phyloP scores from a whole-genome alignment of 1,140 invertebrate species.

The Dolichoris vasculosae region DNA sequence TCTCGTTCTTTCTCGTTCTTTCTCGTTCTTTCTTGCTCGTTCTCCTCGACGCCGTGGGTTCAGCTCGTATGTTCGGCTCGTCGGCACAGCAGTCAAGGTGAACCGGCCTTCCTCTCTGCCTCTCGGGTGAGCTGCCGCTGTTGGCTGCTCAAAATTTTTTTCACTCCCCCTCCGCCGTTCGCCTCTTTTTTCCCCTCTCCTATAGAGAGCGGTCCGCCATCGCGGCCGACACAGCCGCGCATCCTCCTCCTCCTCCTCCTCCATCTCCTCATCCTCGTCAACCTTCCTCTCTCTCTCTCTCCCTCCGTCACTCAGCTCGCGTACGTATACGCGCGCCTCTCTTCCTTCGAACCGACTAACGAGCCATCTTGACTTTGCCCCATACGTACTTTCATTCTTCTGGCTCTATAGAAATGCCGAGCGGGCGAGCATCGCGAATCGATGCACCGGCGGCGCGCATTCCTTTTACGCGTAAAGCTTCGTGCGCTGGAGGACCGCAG shows the following conservation, averaged over 20 bases:
- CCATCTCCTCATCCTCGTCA: background rate
- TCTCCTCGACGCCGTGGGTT: background rate
- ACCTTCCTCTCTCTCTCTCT: background rate
- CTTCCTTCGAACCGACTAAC: conserved; percentile 64
- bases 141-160: conserved; percentile 41
- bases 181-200: conserved; percentile 25
- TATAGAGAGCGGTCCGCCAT: background rate
- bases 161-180: background rate
- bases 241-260: background rate
- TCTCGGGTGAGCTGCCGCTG: conserved; percentile 20
- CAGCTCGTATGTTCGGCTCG: conserved; percentile 55
- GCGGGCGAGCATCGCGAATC: conserved; percentile 39
- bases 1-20: conserved; percentile 44
- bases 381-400: conserved; percentile 37
- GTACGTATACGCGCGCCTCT: background rate
- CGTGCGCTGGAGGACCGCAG: background rate
- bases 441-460: conserved; percentile 56
- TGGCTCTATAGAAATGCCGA: conserved; percentile 34
- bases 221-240: background rate
- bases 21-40: background rate
- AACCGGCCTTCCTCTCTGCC: conserved; percentile 66
- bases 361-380: conserved; percentile 59
- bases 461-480: conserved; percentile 36
- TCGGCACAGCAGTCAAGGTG: conserved; percentile 69
- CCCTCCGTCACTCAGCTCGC: background rate